A percentile compares a stretch with the other conserved stretches of the same genome.
These are phyloP conservation scores for Rallus limicola DNA, from an alignment of 2,113 vertebrate species.

Conservation along the genomic window DNA sequence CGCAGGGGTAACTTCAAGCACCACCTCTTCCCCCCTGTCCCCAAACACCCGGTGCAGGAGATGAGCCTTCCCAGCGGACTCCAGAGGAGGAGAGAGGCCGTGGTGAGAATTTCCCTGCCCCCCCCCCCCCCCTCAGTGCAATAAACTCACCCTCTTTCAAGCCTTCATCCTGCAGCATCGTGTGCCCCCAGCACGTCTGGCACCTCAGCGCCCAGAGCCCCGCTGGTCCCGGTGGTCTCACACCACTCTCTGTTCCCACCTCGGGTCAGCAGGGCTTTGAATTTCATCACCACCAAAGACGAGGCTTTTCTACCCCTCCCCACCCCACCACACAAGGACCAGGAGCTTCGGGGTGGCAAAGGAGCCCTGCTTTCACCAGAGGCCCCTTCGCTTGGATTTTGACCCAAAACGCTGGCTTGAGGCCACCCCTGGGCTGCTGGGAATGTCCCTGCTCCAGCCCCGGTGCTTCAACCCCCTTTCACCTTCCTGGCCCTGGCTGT, in stretches of 20 bases:
- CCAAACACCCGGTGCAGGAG: accelerated
- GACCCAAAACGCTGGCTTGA: not conserved
- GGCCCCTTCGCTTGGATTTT: not conserved
- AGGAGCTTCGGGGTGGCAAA: accelerated
- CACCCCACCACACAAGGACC: accelerated
- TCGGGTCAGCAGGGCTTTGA: not conserved
- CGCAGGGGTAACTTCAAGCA: not conserved
- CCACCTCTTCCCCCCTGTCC: not conserved
- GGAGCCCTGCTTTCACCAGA: accelerated
- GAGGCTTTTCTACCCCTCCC: not conserved
- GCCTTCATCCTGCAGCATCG: not conserved
- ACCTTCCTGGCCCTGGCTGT: not conserved
- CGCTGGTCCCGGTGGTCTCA: not conserved
- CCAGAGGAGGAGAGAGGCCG: accelerated
- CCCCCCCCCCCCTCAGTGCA: not conserved
- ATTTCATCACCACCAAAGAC: not conserved
- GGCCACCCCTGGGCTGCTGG: not conserved
- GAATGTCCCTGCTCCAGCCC: not conserved
- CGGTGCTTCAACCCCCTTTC: accelerated
- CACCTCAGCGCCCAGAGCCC: not conserved
- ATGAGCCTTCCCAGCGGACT: accelerated
- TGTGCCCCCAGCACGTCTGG: not conserved
- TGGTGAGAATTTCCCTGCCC: not conserved
- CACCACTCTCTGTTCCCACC: accelerated
- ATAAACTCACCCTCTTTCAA: not conserved